phyloP scores from a whole-genome alignment of 2,888 invertebrate genomes.

The Sesamia inferens region DNA sequence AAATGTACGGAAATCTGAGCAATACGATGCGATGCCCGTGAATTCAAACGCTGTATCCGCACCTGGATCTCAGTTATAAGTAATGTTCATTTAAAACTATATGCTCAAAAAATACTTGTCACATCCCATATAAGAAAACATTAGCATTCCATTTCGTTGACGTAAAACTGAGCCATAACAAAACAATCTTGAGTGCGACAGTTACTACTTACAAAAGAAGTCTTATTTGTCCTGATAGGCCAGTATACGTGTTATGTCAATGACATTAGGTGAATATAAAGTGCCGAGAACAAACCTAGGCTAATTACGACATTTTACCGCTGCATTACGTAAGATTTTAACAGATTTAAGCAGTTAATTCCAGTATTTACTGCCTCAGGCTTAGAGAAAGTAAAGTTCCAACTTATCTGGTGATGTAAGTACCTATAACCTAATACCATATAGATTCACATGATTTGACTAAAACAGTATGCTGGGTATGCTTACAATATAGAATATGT shows the following conservation, averaged over 20 bases:
- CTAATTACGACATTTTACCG: constrained; percentile 1
- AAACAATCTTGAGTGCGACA: background rate
- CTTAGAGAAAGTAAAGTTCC: background rate
- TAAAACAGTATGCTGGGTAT: too few relatives aligned
- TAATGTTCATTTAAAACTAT: background rate
- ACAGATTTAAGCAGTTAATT: constrained; percentile 1
- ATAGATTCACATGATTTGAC: too few relatives aligned
- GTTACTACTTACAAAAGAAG: constrained; percentile 40
- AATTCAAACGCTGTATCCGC: background rate
- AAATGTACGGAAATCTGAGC: background rate
- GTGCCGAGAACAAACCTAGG: background rate
- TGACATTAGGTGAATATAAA: background rate
- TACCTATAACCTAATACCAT: too few relatives aligned
- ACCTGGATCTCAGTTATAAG: background rate
- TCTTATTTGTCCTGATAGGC: constrained; percentile 19
- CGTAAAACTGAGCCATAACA: constrained; percentile 15
- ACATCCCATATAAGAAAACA: background rate
- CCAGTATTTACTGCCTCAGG: background rate
- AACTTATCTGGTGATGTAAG: too few relatives aligned
- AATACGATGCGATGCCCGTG: background rate
- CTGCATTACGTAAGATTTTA: constrained; percentile 4
- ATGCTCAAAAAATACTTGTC: background rate
- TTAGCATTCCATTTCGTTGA: constrained; percentile 2
- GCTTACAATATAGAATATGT: too few relatives aligned
- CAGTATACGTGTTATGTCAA: constrained; percentile 12